These are phyloP conservation scores for Bombus vancouverensis DNA, from an alignment of 1,140 invertebrate genomes.

Conservation along the genomic window DNA sequence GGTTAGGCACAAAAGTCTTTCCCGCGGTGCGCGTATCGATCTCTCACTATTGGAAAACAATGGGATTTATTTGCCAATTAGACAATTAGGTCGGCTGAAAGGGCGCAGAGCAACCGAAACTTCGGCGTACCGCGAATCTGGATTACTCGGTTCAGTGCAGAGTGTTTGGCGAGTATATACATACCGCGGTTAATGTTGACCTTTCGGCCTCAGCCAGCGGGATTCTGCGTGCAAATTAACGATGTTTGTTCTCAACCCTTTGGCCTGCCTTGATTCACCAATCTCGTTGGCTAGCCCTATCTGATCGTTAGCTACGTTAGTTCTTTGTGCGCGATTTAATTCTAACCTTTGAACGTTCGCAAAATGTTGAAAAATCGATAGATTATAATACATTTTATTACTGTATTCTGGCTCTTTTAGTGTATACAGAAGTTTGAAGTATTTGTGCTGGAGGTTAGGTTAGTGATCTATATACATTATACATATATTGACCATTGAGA, in stretches of 20 bases:
- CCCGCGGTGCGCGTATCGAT: constrained; percentile 55
- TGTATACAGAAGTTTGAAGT: not conserved
- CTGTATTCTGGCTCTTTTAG: not conserved
- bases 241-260: constrained; percentile 79
- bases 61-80: constrained; percentile 79
- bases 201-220: constrained; percentile 71
- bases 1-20: constrained; percentile 29
- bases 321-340: constrained; percentile 2
- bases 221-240: constrained; percentile 77
- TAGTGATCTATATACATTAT: no score
- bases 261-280: constrained; percentile 49
- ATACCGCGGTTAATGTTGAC: constrained; percentile 75
- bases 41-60: constrained; percentile 69
- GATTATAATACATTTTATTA: not conserved
- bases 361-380: not conserved
- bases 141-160: constrained; percentile 71
- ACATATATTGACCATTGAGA: no score
- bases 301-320: not conserved
- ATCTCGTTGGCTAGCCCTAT: constrained; percentile 19
- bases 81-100: constrained; percentile 72
- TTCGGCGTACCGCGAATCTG: constrained; percentile 54
- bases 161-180: constrained; percentile 75
- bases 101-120: constrained; percentile 51
- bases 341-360: not conserved
- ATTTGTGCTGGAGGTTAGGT: not conserved